phyloP scores from a whole-genome alignment of 2,888 invertebrate species.

The Acrobasis suavella region DNA sequence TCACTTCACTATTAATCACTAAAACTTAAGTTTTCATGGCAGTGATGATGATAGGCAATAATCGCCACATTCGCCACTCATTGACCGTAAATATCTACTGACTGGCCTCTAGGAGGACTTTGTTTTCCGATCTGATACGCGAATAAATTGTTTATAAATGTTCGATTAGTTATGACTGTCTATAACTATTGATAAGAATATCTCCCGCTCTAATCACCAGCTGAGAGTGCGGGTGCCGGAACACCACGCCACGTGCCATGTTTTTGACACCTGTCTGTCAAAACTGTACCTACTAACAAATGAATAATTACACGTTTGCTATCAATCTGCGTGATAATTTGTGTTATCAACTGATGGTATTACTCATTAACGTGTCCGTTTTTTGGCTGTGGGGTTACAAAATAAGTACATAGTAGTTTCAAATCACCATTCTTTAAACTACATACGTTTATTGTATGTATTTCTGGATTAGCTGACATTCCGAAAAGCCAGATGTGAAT shows the following conservation, averaged over 20 bases:
- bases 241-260: slow-evolving; percentile 17
- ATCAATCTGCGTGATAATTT: slow-evolving; percentile 6
- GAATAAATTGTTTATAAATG: not conserved
- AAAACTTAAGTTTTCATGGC: not conserved
- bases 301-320: slow-evolving; percentile 9
- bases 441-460: too few species aligned
- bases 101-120: not conserved
- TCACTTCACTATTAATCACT: slow-evolving; percentile 25
- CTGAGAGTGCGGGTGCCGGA: not conserved
- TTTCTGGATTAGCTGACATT: too few species aligned
- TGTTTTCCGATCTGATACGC: not conserved
- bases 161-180: not conserved
- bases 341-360: not conserved
- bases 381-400: not conserved
- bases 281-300: slow-evolving; percentile 12
- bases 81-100: not conserved
- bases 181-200: slow-evolving; percentile 29
- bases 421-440: too few species aligned
- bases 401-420: too few species aligned
- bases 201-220: slow-evolving; percentile 30
- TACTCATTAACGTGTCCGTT: not conserved
- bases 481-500: too few species aligned
- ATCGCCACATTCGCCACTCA: not conserved
- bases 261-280: slow-evolving; percentile 16
- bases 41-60: not conserved